Conservation (phyloP, 2,797 vertebrate species). For the Pagetopsis macropterus region DNA sequence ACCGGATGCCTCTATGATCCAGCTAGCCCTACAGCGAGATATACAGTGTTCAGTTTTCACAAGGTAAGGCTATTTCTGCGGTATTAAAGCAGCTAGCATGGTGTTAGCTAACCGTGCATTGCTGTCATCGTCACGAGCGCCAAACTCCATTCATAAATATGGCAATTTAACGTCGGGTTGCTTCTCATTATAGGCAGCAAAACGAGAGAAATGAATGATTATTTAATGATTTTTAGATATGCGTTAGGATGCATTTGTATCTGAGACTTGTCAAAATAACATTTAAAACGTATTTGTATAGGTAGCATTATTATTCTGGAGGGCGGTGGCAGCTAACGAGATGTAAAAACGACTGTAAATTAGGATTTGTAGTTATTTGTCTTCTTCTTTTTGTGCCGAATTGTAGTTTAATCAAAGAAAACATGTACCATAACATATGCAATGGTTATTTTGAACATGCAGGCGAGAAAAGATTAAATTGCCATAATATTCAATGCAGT, state of each 20-base stretch:
- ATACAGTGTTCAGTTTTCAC: constrained; percentile 64
- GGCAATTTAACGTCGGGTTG: constrained; percentile 11
- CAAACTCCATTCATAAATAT: constrained; percentile 41
- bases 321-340: constrained; percentile 26
- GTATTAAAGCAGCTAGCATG: constrained; percentile 20
- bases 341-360: no score
- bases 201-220: rapidly evolving
- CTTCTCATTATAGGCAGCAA: rapidly evolving
- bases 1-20: constrained; percentile 81
- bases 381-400: constrained; percentile 1
- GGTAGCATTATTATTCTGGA: neutral
- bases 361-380: neutral
- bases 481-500: neutral
- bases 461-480: rapidly evolving
- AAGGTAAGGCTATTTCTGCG: constrained; percentile 68
- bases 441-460: rapidly evolving
- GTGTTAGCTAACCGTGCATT: constrained; percentile 45
- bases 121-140: constrained; percentile 16
- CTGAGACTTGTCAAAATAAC: rapidly evolving
- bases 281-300: rapidly evolving
- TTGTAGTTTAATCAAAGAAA: rapidly evolving
- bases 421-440: rapidly evolving
- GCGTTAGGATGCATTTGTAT: rapidly evolving
- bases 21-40: constrained; percentile 59
- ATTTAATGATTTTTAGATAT: rapidly evolving